Evolutionary conservation across 2,888 invertebrate genomes (phyloP).

Genomic region (Hypselothyrea guttata): DNA sequence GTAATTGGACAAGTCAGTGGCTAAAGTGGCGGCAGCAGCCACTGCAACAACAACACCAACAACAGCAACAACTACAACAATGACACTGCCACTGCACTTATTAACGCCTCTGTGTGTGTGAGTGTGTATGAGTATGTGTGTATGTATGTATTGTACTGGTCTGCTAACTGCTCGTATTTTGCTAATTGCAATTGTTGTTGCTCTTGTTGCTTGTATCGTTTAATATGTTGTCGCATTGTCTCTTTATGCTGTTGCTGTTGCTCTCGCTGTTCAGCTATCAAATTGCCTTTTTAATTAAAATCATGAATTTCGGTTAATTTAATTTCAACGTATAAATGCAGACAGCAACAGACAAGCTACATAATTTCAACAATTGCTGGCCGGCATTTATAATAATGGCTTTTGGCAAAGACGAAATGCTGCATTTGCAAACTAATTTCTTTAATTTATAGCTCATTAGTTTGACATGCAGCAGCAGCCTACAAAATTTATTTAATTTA

Average conservation of each 20-base stretch:
- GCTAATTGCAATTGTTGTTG: conserved; percentile 64
- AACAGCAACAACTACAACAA: conserved; percentile 49
- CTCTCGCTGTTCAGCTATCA: conserved; percentile 38
- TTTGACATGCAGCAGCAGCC: too few relatives aligned
- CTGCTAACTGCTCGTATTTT: conserved; percentile 56
- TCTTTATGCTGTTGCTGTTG: conserved; percentile 15
- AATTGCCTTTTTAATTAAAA: conserved; percentile 65
- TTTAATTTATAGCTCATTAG: too few relatives aligned
- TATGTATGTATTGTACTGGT: conserved; percentile 4
- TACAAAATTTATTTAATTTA: too few relatives aligned
- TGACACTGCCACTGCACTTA: conserved; percentile 34
- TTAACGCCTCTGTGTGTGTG: conserved; percentile 33
- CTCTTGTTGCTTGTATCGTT: conserved; percentile 20
- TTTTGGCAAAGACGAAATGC: too few relatives aligned
- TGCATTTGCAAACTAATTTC: too few relatives aligned
- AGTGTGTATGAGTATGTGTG: conserved; percentile 14
- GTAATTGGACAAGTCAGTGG: conserved; percentile 76
- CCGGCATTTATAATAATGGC: too few relatives aligned
- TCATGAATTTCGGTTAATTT: conserved; percentile 42
- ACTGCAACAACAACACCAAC: conserved; percentile 32
- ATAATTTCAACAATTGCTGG: too few relatives aligned
- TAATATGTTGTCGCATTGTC: conserved; percentile 37
- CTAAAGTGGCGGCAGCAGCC: conserved; percentile 66
- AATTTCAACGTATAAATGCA: conserved; percentile 21
- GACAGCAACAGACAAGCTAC: conserved; percentile 1